Evolutionary conservation across 2,888 invertebrate genomes (phyloP).

Genomic region (Erebia palarica): DNA sequence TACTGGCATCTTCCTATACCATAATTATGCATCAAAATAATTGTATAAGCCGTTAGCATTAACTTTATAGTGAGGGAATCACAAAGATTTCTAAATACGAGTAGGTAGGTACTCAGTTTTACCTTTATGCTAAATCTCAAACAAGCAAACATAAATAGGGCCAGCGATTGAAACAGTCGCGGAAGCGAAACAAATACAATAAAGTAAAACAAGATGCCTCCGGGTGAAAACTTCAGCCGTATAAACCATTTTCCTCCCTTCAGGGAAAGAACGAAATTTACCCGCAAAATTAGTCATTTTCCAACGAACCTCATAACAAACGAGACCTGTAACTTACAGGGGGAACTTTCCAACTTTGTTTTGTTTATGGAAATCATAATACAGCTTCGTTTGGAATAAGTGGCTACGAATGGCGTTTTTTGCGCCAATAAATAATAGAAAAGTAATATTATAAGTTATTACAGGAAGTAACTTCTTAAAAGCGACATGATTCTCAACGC

Average conservation of each 20-base stretch:
- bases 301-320: slow-evolving; percentile 64
- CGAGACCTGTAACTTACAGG: slow-evolving; percentile 55
- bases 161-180: slow-evolving; percentile 19
- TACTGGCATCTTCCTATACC: no score
- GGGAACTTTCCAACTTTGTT: slow-evolving; percentile 43
- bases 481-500: no score
- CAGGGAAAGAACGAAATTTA: slow-evolving; percentile 42
- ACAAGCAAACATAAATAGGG: not conserved
- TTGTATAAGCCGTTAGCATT: no score
- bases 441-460: no score
- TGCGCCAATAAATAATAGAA: not conserved
- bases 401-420: not conserved
- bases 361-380: slow-evolving; percentile 33
- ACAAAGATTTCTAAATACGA: no score
- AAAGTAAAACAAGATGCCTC: slow-evolving; percentile 35
- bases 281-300: slow-evolving; percentile 46
- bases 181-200: slow-evolving; percentile 28
- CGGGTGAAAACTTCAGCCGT: slow-evolving; percentile 38
- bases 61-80: no score
- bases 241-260: slow-evolving; percentile 39
- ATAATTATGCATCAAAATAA: no score
- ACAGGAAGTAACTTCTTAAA: no score
- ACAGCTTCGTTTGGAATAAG: slow-evolving; percentile 13
- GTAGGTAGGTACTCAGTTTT: no score
- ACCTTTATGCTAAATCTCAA: not conserved